Evolutionary conservation across 2,888 invertebrate species (phyloP).

Genomic region (Tiphia femorata): DNA sequence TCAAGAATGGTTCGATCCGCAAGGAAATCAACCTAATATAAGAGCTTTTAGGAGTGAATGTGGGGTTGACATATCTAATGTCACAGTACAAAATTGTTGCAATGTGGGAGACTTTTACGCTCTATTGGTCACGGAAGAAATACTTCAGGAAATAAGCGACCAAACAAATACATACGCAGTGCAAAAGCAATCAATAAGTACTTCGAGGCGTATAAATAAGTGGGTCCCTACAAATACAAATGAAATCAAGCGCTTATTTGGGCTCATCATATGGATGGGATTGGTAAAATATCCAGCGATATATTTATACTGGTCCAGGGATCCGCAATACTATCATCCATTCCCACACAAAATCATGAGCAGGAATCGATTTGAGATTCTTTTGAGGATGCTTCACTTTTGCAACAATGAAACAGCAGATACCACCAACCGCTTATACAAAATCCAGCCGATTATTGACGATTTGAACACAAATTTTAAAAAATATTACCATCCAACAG

Average conservation of each 20-base stretch:
- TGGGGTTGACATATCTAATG: constrained; percentile 12
- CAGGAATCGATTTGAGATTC: constrained; percentile 3
- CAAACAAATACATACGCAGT: constrained; percentile 13
- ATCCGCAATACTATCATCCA: constrained; percentile 13
- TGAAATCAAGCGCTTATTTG: constrained; percentile 12
- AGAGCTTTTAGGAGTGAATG: constrained; percentile 8
- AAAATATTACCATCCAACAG: constrained; percentile 20
- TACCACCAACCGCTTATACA: constrained; percentile 16
- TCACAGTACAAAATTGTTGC: constrained; percentile 6
- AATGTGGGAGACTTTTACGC: constrained; percentile 11
- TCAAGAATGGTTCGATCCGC: constrained; percentile 8
- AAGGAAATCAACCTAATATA: constrained; percentile 11
- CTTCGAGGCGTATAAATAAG: constrained; percentile 8
- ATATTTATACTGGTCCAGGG: constrained; percentile 11
- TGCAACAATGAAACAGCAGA: constrained; percentile 18
- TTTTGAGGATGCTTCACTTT: constrained; percentile 12
- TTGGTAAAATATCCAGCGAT: constrained; percentile 5
- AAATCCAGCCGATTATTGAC: constrained; percentile 20
- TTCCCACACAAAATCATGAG: constrained; percentile 14
- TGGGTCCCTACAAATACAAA: constrained; percentile 10
- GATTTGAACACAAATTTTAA: constrained; percentile 17
- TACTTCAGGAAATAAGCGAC: constrained; percentile 9
- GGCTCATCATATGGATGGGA: constrained; percentile 14
- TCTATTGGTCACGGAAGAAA: constrained; percentile 13
- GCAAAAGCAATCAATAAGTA: constrained; percentile 9